These are phyloP conservation scores for Periphyllus acericola DNA, from an alignment of 2,888 invertebrate species.

Conservation along the genomic window DNA sequence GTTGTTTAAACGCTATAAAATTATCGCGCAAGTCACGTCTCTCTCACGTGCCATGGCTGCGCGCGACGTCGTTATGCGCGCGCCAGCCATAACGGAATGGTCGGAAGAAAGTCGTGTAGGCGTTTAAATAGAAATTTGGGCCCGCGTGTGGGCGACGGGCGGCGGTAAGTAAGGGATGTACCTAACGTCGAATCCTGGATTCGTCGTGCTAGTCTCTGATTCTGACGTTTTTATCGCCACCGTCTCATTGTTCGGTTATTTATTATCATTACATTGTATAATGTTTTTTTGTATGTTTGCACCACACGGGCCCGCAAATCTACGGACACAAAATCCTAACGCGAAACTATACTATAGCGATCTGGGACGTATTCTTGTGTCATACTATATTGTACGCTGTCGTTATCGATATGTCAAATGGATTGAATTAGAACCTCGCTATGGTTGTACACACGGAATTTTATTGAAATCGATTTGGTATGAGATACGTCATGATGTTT, in stretches of 20 bases:
- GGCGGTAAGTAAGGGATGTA: neutral
- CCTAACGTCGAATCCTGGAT: neutral
- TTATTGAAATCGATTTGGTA: too few relatives aligned
- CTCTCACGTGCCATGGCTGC: neutral
- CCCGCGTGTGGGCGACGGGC: neutral
- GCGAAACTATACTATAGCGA: too few relatives aligned
- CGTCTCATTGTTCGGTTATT: neutral
- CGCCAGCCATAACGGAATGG: too few relatives aligned
- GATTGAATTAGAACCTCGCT: too few relatives aligned
- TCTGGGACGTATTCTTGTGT: too few relatives aligned
- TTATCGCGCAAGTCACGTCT: slow-evolving; percentile 21
- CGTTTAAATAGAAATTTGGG: neutral
- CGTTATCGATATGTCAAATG: too few relatives aligned
- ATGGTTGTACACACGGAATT: too few relatives aligned
- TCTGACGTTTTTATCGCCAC: neutral
- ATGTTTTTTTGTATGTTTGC: too few relatives aligned
- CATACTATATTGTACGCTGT: too few relatives aligned
- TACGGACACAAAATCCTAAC: too few relatives aligned
- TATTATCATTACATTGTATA: neutral
- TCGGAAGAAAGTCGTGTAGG: neutral
- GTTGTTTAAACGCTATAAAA: neutral
- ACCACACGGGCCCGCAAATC: too few relatives aligned
- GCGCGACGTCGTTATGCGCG: neutral
- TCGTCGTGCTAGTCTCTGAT: neutral
- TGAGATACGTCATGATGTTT: neutral